Base-by-base conservation (phyloP, 2,888 invertebrate species). In the Meganola albula region DNA sequence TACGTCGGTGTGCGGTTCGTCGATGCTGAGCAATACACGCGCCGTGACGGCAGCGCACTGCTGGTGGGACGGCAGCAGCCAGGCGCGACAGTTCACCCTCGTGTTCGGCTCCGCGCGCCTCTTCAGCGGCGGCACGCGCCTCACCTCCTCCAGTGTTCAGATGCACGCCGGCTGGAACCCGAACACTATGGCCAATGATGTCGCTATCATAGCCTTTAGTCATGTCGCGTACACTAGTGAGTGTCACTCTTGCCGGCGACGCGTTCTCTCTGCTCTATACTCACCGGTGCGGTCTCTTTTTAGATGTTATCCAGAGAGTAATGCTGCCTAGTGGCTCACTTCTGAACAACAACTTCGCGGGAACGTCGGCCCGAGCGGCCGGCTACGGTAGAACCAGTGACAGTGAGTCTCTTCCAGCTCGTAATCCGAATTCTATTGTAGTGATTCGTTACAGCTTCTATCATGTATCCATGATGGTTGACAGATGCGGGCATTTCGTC, bases 21-120 rank as follows among this genome's bases (percentile, higher is more conserved):
- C 64, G 11, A 48, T 61, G 56, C 41, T 64, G 43, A 51, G 46
- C 33, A 56, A 51, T 48, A 53, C 49, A 4, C 59, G 58, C 26
- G 53, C 59, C 13, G 44, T 63, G 21, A 63, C 65, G 12, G 62
- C 62, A 12, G 63, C 63, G 27, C 64, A 73, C 49, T 72, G 70
- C 55, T 70, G 71, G 74, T 48, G 49, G 27, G 58, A 65, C 46
- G 50, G 58, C 2, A 38, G 50, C 20, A 47, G 34, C 34, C 63
- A 63, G 31, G 74, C 70, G 27, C 53, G 56, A 7, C 55, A 54
- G 21, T 61, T 74, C 48, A 44, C 40, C 22, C 60, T 73, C 20
- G 72, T 72, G 9, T 53, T 64, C 35, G 66, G 65, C 34, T 58
- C 63, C 3, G 44, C 58, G 21, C 40, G 54, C 1, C 53, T 65